Percentiles rank a stretch among this genome's conserved stretches.
Conservation (phyloP, 2,888 invertebrate species). For the Eupelmus urozonus region DNA sequence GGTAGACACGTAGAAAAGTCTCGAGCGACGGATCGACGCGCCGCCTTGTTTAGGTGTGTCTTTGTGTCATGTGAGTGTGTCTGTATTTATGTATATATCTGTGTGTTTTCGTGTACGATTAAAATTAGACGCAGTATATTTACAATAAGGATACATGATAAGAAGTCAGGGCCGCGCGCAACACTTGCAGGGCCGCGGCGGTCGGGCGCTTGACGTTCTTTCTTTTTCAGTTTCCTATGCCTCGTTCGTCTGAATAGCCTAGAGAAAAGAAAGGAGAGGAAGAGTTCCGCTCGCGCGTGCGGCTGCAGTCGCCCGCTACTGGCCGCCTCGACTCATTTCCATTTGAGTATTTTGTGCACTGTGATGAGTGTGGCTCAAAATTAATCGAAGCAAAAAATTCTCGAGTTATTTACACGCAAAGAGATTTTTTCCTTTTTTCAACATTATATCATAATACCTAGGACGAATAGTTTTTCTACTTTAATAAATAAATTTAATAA, state of each 20-base stretch:
- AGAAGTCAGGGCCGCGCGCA: constrained; percentile 38
- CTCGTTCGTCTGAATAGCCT: neutral
- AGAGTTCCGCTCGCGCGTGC: constrained; percentile 67
- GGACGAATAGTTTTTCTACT: constrained; percentile 5
- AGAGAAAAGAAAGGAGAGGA: constrained; percentile 67
- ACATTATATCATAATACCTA: constrained; percentile 1
- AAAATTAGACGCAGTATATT: constrained; percentile 56
- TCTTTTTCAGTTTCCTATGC: constrained; percentile 18
- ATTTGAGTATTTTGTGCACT: constrained; percentile 58
- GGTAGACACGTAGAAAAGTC: constrained; percentile 66
- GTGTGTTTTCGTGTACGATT: constrained; percentile 38
- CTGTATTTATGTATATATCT: neutral
- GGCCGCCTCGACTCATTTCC: constrained; percentile 65
- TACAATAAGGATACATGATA: constrained; percentile 46
- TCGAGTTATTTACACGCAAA: neutral
- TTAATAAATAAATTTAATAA: constrained; percentile 58
- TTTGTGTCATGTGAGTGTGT: neutral
- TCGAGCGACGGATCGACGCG: constrained; percentile 58
- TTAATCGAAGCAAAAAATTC: constrained; percentile 49
- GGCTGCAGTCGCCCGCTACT: constrained; percentile 74
- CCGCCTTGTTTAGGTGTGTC: neutral
- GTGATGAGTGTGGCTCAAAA: constrained; percentile 46
- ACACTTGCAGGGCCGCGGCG: neutral
- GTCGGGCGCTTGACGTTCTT: constrained; percentile 26
- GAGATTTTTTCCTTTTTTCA: neutral